Evolutionary conservation across 2,797 vertebrate genomes (phyloP).

Genomic region (Benthosema pterotum): DNA sequence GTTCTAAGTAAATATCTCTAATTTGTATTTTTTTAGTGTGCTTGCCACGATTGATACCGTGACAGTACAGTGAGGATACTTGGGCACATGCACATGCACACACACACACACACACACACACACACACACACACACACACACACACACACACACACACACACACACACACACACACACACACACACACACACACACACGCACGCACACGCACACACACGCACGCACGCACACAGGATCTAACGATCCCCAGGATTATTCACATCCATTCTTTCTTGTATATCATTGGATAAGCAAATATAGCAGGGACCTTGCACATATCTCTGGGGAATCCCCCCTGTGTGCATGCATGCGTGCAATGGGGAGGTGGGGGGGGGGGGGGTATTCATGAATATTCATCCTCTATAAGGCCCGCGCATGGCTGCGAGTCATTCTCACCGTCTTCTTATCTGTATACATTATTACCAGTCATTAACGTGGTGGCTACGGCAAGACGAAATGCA

Average conservation of each 20-base stretch:
- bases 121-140: too few relatives aligned
- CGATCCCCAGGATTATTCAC: background rate
- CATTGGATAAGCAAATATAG: constrained; percentile 16
- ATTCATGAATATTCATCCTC: constrained; percentile 20
- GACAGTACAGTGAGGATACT: too few relatives aligned
- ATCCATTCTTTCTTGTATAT: constrained; percentile 9
- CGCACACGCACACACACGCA: too few relatives aligned
- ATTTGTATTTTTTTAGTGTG: too few relatives aligned
- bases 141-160: too few relatives aligned
- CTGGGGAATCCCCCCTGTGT: constrained; percentile 6
- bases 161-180: too few relatives aligned
- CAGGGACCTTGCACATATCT: constrained; percentile 9
- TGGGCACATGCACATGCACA: too few relatives aligned
- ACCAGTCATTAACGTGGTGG: constrained; percentile 16
- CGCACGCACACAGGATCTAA: background rate
- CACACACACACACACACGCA: too few relatives aligned
- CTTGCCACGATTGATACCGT: too few relatives aligned
- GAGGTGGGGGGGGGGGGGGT: background rate
- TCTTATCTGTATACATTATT: constrained; percentile 30
- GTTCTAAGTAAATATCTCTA: too few relatives aligned
- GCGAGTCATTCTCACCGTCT: constrained; percentile 12
- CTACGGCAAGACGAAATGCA: constrained; percentile 26
- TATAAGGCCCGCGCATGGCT: constrained; percentile 11
- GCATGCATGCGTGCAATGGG: too few relatives aligned
- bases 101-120: too few relatives aligned